phyloP scores from a whole-genome alignment of 1,140 invertebrate genomes.

The Marisa cornuarietis region DNA sequence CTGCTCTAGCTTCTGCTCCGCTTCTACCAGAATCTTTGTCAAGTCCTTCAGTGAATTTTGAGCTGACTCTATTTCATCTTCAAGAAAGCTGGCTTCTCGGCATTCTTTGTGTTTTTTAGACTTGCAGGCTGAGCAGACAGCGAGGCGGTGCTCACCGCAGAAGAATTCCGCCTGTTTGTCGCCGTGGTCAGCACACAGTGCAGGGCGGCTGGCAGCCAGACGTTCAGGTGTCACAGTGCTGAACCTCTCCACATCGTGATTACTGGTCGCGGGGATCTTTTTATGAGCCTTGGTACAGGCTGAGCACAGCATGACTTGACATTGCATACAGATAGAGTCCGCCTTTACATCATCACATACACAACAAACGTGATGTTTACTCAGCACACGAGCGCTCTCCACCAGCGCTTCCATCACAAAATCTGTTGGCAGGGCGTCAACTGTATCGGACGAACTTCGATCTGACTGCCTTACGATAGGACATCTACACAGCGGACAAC shows the following conservation, averaged over 20 bases:
- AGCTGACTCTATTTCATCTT: not conserved
- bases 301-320: constrained; percentile 3
- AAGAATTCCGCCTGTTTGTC: not conserved
- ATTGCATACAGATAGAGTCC: not conserved
- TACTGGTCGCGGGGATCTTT: not conserved
- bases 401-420: constrained; percentile 3
- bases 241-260: not conserved
- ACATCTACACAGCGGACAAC: not conserved
- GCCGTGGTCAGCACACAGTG: not conserved
- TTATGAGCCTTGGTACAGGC: not conserved
- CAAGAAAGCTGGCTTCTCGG: not conserved
- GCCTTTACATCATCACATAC: constrained; percentile 6
- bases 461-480: not conserved
- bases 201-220: not conserved
- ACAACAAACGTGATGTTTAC: constrained; percentile 3
- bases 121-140: not conserved
- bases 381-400: not conserved
- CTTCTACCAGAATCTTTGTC: not conserved
- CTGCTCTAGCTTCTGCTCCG: not conserved
- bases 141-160: not conserved
- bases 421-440: constrained; percentile 1
- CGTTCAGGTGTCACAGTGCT: not conserved
- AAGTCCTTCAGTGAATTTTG: not conserved
- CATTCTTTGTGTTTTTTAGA: not conserved
- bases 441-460: not conserved